Conservation (phyloP, 2,797 vertebrate genomes). For the Spheniscus humboldti region DNA sequence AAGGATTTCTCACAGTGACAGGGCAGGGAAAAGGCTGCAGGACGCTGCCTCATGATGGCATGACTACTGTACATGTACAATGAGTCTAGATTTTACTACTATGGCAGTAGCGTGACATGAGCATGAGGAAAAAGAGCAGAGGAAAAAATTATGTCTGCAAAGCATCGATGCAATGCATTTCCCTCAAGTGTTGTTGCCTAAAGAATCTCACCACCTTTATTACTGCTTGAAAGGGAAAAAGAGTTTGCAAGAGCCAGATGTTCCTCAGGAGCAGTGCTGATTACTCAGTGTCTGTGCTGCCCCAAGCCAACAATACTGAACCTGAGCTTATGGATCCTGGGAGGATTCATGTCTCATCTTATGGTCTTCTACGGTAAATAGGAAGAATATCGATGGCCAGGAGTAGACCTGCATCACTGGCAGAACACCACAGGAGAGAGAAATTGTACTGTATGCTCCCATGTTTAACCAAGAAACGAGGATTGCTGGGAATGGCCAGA, state of each 20-base stretch:
- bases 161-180: neutral
- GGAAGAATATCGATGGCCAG: neutral
- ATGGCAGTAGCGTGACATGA: fast-evolving
- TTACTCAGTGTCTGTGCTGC: neutral
- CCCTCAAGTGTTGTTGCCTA: neutral
- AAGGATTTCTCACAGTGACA: neutral
- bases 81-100: neutral
- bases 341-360: neutral
- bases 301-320: neutral
- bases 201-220: neutral
- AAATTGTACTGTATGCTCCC: neutral
- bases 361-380: fast-evolving
- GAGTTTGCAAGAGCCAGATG: neutral
- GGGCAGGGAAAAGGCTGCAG: neutral
- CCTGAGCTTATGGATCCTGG: neutral
- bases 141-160: neutral
- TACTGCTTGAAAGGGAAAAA: neutral
- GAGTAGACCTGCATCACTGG: neutral
- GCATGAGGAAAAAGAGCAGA: neutral
- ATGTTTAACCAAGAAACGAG: neutral
- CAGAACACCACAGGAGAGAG: neutral
- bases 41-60: neutral
- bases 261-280: neutral
- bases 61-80: neutral
- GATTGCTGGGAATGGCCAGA: neutral